These are phyloP conservation scores for Argyresthia albistria DNA, from an alignment of 2,888 invertebrate genomes.

Conservation along the genomic window DNA sequence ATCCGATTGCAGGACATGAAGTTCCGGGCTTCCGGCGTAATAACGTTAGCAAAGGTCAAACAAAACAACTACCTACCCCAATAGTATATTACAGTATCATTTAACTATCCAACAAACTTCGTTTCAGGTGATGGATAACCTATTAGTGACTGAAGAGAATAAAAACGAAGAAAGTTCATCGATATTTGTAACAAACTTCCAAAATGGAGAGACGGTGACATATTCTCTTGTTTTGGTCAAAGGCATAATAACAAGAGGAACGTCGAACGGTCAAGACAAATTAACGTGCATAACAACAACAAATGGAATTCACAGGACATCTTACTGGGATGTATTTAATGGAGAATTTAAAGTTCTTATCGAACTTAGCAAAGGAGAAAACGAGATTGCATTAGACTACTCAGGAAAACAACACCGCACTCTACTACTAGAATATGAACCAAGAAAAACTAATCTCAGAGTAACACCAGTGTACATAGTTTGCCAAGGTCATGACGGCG, in stretches of 20 bases:
- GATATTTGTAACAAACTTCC: conserved; percentile 72
- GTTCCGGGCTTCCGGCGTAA: neutral
- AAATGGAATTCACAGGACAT: conserved; percentile 43
- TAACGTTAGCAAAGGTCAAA: neutral
- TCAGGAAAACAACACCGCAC: conserved; percentile 51
- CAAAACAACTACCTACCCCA: neutral
- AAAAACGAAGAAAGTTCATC: conserved; percentile 55
- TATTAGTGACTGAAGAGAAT: conserved; percentile 44
- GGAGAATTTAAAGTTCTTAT: conserved; percentile 80
- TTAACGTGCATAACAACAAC: conserved; percentile 49
- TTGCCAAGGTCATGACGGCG: conserved; percentile 84
- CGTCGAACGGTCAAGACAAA: conserved; percentile 51
- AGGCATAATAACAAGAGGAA: conserved; percentile 67
- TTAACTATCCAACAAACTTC: conserved; percentile 7
- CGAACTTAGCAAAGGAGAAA: conserved; percentile 75
- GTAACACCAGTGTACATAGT: conserved; percentile 89
- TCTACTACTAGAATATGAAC: conserved; percentile 69
- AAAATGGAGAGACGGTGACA: conserved; percentile 72
- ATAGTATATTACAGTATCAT: neutral
- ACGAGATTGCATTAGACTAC: conserved; percentile 74
- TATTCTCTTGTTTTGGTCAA: conserved; percentile 75
- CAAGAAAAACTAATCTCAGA: conserved; percentile 70
- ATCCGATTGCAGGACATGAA: neutral
- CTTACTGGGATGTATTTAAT: conserved; percentile 75
- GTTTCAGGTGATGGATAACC: conserved; percentile 71